phyloP scores from a whole-genome alignment of 1,140 invertebrate species.

The Trachymyrmex cornetzi region DNA sequence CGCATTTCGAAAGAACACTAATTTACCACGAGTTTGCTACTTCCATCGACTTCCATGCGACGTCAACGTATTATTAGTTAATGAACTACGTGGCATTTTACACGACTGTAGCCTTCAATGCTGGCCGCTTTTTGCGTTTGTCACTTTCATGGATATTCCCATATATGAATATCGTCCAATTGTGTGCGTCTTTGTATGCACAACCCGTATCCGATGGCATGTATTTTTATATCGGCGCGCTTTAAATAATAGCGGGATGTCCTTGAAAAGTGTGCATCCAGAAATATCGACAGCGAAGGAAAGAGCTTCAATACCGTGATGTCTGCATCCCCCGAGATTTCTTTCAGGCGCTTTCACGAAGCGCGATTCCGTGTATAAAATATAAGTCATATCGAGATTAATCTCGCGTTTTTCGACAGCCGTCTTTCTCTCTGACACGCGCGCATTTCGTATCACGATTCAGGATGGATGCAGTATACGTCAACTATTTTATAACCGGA shows the following conservation, averaged over 20 bases:
- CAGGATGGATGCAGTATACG: background rate
- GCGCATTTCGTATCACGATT: background rate
- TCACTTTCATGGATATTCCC: conserved; percentile 31
- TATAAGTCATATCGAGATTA: conserved; percentile 28
- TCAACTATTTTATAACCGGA: background rate
- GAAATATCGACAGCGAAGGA: conserved; percentile 57
- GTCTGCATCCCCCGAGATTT: conserved; percentile 12
- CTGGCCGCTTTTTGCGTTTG: conserved; percentile 25
- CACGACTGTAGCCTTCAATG: background rate
- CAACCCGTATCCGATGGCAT: conserved; percentile 35
- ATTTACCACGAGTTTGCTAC: conserved; percentile 22
- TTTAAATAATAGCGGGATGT: conserved; percentile 56
- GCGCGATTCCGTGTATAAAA: conserved; percentile 16
- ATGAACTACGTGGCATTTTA: conserved; percentile 41
- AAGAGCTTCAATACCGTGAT: conserved; percentile 17
- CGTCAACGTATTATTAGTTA: conserved; percentile 36
- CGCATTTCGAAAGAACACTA: background rate
- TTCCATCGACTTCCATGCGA: background rate
- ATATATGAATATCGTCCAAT: conserved; percentile 22
- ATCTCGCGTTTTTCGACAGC: background rate
- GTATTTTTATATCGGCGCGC: conserved; percentile 57
- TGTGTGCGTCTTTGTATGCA: conserved; percentile 46
- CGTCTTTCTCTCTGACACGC: background rate
- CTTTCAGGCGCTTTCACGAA: background rate
- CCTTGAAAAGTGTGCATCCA: conserved; percentile 57